A percentile compares a stretch with the other conserved stretches of the same genome.
Evolutionary conservation across 2,888 invertebrate genomes (phyloP).

Genomic region (Hypselothyrea guttata): DNA sequence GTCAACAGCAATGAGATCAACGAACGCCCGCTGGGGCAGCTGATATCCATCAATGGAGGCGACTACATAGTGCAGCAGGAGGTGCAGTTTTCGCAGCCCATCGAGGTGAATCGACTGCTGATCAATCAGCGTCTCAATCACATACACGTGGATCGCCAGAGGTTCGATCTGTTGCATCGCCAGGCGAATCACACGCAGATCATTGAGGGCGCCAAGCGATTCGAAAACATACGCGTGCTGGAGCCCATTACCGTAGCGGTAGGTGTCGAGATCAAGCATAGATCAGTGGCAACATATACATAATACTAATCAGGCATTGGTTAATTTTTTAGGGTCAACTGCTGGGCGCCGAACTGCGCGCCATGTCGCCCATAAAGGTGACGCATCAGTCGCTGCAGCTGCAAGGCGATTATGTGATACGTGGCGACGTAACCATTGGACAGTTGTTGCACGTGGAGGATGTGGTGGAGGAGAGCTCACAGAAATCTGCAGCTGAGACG

Average conservation of each 20-base stretch:
- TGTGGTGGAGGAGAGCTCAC: conserved; percentile 55
- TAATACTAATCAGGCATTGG: not conserved
- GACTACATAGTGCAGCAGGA: conserved; percentile 82
- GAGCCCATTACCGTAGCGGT: conserved; percentile 82
- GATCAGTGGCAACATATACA: no score
- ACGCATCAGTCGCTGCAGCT: conserved; percentile 82
- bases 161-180: conserved; percentile 82
- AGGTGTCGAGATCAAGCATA: conserved; percentile 40
- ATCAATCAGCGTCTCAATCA: conserved; percentile 83
- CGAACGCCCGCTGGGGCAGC: conserved; percentile 63
- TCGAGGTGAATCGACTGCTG: conserved; percentile 80
- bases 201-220: conserved; percentile 82
- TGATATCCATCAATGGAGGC: conserved; percentile 81
- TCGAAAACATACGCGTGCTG: conserved; percentile 82
- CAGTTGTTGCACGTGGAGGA: conserved; percentile 78
- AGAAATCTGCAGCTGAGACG: conserved; percentile 46
- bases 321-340: conserved; percentile 81
- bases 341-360: conserved; percentile 80
- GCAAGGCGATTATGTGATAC: conserved; percentile 81
- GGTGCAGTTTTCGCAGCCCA: conserved; percentile 81
- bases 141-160: conserved; percentile 81
- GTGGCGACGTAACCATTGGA: conserved; percentile 83
- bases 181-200: conserved; percentile 81
- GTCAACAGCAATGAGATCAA: conserved; percentile 68
- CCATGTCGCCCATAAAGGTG: conserved; percentile 82